These are phyloP conservation scores for Pseudobourletiella spinata DNA, from an alignment of 1,140 invertebrate genomes.

Conservation along the genomic window DNA sequence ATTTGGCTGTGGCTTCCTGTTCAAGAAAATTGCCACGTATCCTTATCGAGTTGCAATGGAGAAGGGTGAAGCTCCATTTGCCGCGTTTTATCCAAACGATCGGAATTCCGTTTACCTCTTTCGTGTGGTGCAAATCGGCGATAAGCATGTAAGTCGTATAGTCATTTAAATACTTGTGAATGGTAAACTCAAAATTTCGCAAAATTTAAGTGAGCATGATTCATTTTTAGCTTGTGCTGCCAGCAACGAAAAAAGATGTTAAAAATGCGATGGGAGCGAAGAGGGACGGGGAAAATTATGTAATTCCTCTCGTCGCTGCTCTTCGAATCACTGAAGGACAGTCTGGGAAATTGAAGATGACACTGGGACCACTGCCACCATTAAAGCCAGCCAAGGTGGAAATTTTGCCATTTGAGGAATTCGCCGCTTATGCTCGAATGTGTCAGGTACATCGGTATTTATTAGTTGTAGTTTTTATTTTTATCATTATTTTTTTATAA, in stretches of 20 bases:
- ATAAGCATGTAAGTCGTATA: not conserved
- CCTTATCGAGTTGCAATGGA: slow-evolving; percentile 16
- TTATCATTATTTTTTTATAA: too few species aligned
- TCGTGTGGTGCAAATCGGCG: not conserved
- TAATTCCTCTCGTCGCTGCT: slow-evolving; percentile 3
- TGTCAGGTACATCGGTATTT: slow-evolving; percentile 1
- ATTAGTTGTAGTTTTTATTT: too few species aligned
- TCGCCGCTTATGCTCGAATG: not conserved
- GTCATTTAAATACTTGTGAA: too few species aligned
- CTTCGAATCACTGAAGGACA: not conserved
- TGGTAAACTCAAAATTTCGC: too few species aligned
- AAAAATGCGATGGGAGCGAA: not conserved
- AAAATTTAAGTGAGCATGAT: not conserved
- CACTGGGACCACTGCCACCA: not conserved
- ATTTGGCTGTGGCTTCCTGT: slow-evolving; percentile 24
- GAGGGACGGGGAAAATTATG: not conserved
- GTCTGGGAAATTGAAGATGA: not conserved
- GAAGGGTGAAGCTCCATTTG: slow-evolving; percentile 26
- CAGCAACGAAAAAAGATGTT: slow-evolving; percentile 4
- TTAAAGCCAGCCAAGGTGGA: slow-evolving; percentile 1
- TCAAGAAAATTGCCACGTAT: slow-evolving; percentile 12
- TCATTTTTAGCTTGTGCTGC: slow-evolving; percentile 4
- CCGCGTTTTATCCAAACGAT: slow-evolving; percentile 9
- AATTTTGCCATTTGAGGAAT: slow-evolving; percentile 1
- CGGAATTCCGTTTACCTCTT: not conserved